Conservation (phyloP, 30 jellyfish, hydroid and myxozoan species). For the Rhopilema esculentum region DNA sequence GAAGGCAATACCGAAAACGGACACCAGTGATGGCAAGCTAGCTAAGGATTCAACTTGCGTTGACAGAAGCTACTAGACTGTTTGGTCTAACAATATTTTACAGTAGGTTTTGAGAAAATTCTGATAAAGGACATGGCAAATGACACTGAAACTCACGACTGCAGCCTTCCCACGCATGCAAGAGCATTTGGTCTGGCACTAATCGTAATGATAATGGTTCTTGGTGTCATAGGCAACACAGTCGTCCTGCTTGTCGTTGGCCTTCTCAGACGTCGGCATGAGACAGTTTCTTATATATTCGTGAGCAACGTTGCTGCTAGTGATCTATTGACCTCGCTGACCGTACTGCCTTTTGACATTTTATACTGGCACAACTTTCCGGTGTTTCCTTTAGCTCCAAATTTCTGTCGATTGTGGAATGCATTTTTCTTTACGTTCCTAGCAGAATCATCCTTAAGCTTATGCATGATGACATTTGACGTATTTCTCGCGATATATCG, state of each 20-base stretch:
- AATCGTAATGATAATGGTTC: conserved; percentile 16
- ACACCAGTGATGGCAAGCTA: no score
- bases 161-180: conserved; percentile 33
- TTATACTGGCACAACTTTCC: conserved; percentile 68
- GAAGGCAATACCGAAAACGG: no score
- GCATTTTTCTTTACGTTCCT: conserved; percentile 63
- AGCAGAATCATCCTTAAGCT: conserved; percentile 54
- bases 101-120: not conserved
- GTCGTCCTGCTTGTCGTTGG: conserved; percentile 20
- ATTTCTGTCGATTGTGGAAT: conserved; percentile 64
- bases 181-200: conserved; percentile 37
- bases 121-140: not conserved
- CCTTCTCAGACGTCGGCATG: conserved; percentile 26
- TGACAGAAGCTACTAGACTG: no score
- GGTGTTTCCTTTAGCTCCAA: conserved; percentile 56
- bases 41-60: no score
- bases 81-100: no score
- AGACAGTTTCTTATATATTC: conserved; percentile 31
- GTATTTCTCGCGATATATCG: conserved; percentile 42
- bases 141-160: not conserved
- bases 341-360: conserved; percentile 69
- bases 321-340: conserved; percentile 49
- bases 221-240: conserved; percentile 66
- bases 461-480: conserved; percentile 45
- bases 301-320: conserved; percentile 67